These are phyloP conservation scores for Phrixothrix hirtus DNA, from an alignment of 2,888 invertebrate genomes.

Conservation along the genomic window DNA sequence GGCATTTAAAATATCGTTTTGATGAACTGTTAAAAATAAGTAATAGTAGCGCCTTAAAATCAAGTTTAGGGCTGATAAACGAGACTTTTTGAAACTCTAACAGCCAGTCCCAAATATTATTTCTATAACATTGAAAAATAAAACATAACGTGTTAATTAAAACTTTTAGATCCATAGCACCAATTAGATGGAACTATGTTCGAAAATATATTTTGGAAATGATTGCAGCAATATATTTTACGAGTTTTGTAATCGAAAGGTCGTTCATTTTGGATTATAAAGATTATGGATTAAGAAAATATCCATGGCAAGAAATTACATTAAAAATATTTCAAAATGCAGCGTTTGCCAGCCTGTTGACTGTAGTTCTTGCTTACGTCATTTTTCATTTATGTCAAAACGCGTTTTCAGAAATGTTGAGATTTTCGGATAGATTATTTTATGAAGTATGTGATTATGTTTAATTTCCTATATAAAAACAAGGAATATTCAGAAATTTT, in stretches of 20 bases:
- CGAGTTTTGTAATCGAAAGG: constrained; percentile 78
- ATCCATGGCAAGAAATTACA: constrained; percentile 58
- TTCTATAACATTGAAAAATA: no score
- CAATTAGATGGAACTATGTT: constrained; percentile 75
- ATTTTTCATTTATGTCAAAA: constrained; percentile 1
- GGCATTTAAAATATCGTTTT: no score
- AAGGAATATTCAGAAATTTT: no score
- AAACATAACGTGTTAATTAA: no score
- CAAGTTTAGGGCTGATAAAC: no score
- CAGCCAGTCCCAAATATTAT: no score
- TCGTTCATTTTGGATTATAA: constrained; percentile 62
- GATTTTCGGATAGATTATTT: constrained; percentile 7
- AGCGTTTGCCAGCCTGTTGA: constrained; percentile 69
- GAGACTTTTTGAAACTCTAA: no score
- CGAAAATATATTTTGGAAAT: constrained; percentile 73
- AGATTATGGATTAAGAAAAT: constrained; percentile 60
- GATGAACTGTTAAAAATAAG: no score
- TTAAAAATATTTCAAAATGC: constrained; percentile 72
- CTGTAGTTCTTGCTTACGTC: constrained; percentile 42
- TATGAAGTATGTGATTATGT: no score
- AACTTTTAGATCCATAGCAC: constrained; percentile 66
- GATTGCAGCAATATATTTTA: constrained; percentile 74
- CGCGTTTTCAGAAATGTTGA: constrained; percentile 5
- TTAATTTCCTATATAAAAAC: no score
- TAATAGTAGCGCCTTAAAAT: no score